Evolutionary conservation across 2,888 invertebrate genomes (phyloP), one percentile per base, ranked within the genome.

Genomic region (Philereme vetulata): DNA sequence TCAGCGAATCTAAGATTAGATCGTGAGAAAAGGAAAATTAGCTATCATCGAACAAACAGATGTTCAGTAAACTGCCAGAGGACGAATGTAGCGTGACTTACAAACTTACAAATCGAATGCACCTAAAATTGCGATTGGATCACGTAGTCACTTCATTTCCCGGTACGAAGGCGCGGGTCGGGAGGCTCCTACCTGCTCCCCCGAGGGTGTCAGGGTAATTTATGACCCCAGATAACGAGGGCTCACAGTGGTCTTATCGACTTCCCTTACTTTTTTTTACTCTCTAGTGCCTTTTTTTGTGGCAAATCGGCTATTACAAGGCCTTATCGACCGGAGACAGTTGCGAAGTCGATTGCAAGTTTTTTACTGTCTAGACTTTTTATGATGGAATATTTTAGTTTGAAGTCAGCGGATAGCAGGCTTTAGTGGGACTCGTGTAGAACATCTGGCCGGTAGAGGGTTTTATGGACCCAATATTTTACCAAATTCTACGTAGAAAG

Each of bases 201-300:
- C 79, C 72, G 79, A 82, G 90, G 91, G 90, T 86, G 90, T 83
- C 81, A 72, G 83, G 72, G 88, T 91, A 90, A 91, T 91, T 91
- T 91, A 91, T 88, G 90, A 87, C 82, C 82, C 80, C 74, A 87
- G 91, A 91, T 91, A 91, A 90, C 90, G 89, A 90, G 90, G 89
- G 86, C 84, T 86, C 86, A 84, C 85, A 84, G 85, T 84, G 83
- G 86, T 83, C 88, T 91, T 90, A 90, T 90, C 90, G 90, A 85
- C 84, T 86, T 84, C 84, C 84, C 81, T 78, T 76, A 77, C 72
- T 78, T 78, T 85, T 88, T 88, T 88, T 87, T 86, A 82, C 80
- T 83, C 82, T 85, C 86, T 77, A 81, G 84, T 85, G 80, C 77
- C 80, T 85, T 88, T 89, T 88, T 86, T 85, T 77, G 78, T 75